Conservation (phyloP, 2,113 vertebrate species). For the Xiphophorus couchianus region DNA sequence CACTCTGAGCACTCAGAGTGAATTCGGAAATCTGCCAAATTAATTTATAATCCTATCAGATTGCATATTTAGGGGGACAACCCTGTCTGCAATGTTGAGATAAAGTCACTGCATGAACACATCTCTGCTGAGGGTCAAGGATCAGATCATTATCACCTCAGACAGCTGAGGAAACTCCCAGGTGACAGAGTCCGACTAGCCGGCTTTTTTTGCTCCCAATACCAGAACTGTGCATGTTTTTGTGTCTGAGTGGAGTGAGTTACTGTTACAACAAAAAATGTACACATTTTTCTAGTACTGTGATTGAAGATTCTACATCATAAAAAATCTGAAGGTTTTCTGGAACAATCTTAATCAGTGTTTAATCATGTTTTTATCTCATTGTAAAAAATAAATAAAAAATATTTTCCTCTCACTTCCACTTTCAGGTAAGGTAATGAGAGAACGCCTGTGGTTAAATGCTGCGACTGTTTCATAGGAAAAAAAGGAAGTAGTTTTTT, state of each 20-base stretch:
- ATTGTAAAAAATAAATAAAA: not conserved
- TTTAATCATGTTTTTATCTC: too few species aligned
- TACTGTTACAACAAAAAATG: too few species aligned
- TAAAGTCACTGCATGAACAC: slow-evolving; percentile 21
- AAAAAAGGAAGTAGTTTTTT: not conserved
- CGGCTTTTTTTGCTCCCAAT: not conserved
- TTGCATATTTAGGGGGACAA: not conserved
- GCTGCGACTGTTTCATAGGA: not conserved
- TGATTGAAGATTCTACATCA: not conserved
- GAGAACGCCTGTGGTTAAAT: not conserved
- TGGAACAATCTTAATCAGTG: too few species aligned
- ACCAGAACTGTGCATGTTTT: not conserved
- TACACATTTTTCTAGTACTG: not conserved
- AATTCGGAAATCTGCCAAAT: not conserved
- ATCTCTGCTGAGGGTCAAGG: not conserved
- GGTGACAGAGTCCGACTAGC: slow-evolving; percentile 18
- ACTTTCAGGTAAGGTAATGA: not conserved
- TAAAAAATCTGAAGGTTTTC: not conserved
- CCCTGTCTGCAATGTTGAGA: not conserved
- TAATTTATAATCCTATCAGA: not conserved
- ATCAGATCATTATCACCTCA: slow-evolving; percentile 30
- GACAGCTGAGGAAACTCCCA: slow-evolving; percentile 20
- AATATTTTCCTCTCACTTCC: not conserved
- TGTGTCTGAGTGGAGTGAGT: not conserved
- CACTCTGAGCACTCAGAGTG: not conserved